Percentiles rank a stretch among this genome's conserved stretches.
phyloP scores from a whole-genome alignment of 2,113 vertebrate genomes.

The Engraulis encrasicolus region DNA sequence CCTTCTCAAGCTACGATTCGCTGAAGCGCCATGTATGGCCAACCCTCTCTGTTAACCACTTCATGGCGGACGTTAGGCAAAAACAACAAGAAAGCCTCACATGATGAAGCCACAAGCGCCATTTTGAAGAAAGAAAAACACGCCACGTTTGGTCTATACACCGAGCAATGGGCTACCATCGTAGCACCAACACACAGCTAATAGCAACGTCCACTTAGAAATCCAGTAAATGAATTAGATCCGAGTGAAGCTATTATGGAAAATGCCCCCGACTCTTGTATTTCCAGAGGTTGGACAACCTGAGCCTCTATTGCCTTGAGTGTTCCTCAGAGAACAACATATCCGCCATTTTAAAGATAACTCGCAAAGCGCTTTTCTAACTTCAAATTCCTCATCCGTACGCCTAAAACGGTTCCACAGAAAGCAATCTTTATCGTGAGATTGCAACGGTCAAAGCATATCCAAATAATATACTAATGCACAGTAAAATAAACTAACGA shows the following conservation, averaged over 20 bases:
- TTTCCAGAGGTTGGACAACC: conserved; percentile 28
- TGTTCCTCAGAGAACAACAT: conserved; percentile 61
- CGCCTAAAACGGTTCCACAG: conserved; percentile 48
- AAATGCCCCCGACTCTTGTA: not conserved
- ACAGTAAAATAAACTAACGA: not conserved
- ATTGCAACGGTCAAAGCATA: conserved; percentile 60
- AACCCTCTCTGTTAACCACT: conserved; percentile 62
- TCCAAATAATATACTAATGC: not conserved
- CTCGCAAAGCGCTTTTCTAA: conserved; percentile 16
- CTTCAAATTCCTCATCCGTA: conserved; percentile 18
- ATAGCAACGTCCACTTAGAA: not conserved
- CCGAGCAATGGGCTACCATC: not conserved
- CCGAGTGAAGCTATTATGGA: not conserved
- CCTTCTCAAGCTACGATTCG: conserved; percentile 29
- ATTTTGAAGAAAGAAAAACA: conserved; percentile 38
- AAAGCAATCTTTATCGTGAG: conserved; percentile 79
- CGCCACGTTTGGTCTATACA: not conserved
- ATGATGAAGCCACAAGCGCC: conserved; percentile 32
- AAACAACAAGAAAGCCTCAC: not conserved
- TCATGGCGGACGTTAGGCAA: conserved; percentile 30
- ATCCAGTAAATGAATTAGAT: conserved; percentile 1
- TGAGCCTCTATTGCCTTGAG: conserved; percentile 44
- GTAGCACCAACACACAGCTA: not conserved
- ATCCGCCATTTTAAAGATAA: conserved; percentile 68
- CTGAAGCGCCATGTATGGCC: conserved; percentile 35